phyloP scores from a whole-genome alignment of 1,140 invertebrate genomes.

The Drosophila pachea region DNA sequence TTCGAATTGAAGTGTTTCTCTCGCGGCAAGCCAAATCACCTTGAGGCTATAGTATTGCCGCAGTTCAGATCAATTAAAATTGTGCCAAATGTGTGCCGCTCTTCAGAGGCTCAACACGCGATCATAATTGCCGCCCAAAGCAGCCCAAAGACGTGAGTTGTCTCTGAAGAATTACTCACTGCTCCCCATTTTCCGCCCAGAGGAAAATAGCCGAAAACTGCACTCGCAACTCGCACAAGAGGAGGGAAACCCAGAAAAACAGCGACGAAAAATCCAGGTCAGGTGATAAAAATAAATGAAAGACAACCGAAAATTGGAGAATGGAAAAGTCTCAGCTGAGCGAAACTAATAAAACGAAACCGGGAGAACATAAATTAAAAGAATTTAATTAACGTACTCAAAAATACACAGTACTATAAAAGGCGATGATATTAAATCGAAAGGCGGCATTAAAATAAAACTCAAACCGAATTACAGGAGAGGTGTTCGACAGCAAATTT shows the following conservation, averaged over 20 bases:
- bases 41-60: conserved; percentile 6
- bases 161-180: neutral
- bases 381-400: no score
- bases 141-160: conserved; percentile 5
- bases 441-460: no score
- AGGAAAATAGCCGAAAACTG: neutral
- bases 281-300: conserved; percentile 43
- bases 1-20: conserved; percentile 7
- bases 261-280: conserved; percentile 31
- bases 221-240: neutral
- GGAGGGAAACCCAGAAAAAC: conserved; percentile 7
- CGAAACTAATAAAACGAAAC: neutral
- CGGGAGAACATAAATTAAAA: no score
- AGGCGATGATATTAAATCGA: no score
- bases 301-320: neutral
- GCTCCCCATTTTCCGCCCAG: neutral
- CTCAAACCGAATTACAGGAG: no score
- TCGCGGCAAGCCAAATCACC: conserved; percentile 1
- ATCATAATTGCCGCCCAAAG: conserved; percentile 32
- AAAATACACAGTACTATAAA: no score
- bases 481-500: no score
- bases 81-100: conserved; percentile 31
- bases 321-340: neutral
- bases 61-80: conserved; percentile 42
- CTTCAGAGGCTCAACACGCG: conserved; percentile 21